Evolutionary conservation across 30 jellyfish, hydroid and myxozoan genomes (phyloP).

Genomic region (Hydractinia echinata): DNA sequence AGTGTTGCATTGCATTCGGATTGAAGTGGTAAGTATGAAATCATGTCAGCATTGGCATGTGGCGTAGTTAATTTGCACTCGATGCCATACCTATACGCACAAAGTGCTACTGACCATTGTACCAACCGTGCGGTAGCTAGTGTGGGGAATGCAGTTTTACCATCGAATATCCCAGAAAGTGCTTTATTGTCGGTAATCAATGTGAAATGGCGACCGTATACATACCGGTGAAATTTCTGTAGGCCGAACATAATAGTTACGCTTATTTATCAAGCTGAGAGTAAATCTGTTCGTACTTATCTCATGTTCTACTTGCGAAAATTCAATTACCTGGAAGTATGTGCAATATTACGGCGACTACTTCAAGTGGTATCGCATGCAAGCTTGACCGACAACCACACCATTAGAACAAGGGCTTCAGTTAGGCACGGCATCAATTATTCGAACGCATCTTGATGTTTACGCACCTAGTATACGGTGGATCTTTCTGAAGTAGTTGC

Average conservation of each 20-base stretch:
- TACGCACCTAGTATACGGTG: too few species aligned
- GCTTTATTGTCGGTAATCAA: conserved; percentile 65
- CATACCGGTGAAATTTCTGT: conserved; percentile 50
- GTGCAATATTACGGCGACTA: conserved; percentile 67
- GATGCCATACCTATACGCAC: not conserved
- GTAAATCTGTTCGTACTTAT: not conserved
- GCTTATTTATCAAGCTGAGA: conserved; percentile 56
- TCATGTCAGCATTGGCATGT: too few species aligned
- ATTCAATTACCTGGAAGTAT: conserved; percentile 41
- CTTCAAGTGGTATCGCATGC: not conserved
- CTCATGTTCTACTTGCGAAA: conserved; percentile 22
- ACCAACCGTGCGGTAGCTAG: conserved; percentile 53
- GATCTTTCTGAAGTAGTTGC: too few species aligned
- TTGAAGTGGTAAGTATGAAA: too few species aligned
- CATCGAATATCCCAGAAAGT: conserved; percentile 19
- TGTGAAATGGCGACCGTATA: conserved; percentile 49
- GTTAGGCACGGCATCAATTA: too few species aligned
- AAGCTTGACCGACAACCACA: too few species aligned
- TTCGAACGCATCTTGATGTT: too few species aligned
- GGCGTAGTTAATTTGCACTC: too few species aligned
- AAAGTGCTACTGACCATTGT: conserved; percentile 52
- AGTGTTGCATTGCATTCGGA: too few species aligned
- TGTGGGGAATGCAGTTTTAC: conserved; percentile 48
- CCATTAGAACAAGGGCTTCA: too few species aligned
- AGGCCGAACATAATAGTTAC: conserved; percentile 55